These are phyloP conservation scores for Paracanthobrama guichenoti DNA, from an alignment of 2,113 vertebrate genomes.

Conservation along the genomic window DNA sequence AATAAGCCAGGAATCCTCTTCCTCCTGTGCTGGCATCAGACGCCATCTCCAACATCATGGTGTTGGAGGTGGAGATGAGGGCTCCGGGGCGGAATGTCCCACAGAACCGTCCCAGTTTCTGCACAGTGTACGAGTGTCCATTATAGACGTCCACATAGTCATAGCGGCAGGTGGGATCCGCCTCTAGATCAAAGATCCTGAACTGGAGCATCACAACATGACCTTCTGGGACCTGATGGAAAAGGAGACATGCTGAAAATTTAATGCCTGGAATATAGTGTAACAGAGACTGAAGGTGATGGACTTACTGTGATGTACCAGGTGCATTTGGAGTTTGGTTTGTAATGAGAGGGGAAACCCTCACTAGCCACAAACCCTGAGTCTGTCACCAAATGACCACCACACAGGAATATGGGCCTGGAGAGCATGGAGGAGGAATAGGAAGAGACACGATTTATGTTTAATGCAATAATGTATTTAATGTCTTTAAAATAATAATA, in stretches of 20 bases:
- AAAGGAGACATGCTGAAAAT: background rate
- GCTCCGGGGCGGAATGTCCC: constrained; percentile 89
- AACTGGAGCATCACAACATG: constrained; percentile 88
- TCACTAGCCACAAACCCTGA: constrained; percentile 87
- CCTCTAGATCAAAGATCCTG: constrained; percentile 87
- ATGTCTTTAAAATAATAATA: background rate
- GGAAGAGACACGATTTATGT: background rate
- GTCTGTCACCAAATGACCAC: constrained; percentile 82
- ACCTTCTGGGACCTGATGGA: constrained; percentile 81
- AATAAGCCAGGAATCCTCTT: constrained; percentile 84
- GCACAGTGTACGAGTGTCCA: constrained; percentile 75
- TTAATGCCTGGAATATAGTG: background rate
- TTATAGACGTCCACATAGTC: constrained; percentile 87
- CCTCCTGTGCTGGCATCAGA: constrained; percentile 79
- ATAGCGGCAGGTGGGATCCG: constrained; percentile 84
- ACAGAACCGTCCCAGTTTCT: constrained; percentile 86
- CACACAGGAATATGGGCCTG: constrained; percentile 85
- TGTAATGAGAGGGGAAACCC: constrained; percentile 84
- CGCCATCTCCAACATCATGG: constrained; percentile 85
- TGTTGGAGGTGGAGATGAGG: constrained; percentile 83
- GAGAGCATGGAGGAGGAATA: background rate
- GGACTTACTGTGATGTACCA: constrained; percentile 90
- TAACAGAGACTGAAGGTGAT: background rate
- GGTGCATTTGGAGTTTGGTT: constrained; percentile 81
- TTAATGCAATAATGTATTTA: background rate